Base-by-base conservation (phyloP, 2,113 vertebrate species). In the Glaucomys volans region DNA sequence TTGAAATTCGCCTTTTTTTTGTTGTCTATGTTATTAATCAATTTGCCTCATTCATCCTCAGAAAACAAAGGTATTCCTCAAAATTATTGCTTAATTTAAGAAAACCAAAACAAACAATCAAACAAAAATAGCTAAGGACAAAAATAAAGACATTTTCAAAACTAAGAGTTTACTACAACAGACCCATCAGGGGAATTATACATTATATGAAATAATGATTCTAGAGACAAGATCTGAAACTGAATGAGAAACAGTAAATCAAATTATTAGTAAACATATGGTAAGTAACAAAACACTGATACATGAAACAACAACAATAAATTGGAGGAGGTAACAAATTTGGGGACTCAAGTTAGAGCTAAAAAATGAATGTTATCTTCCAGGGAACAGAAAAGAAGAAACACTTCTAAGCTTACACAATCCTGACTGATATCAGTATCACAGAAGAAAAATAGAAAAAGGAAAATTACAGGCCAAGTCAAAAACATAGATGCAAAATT, bases 61-160 rank as follows among this genome's bases (percentile, higher is more conserved):
- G 62, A 95, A 87, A 80, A 86, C 20, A 30, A 87, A 95, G 79
- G 24, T 37, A 86, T 69, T 90, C 66, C 52, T 85, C 80, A 81
- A 95, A 52, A 47, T 69, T 52, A 76, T 32, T 62, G 66, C 47
- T 80, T 93, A 90, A 67, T 67, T 59, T 1, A 52, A 42, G 37
- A 82, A 82, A 89, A 79, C 75, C 40, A 54, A 82, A 69, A 52
- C 64, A 85, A 71, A 52, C 24, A n/a, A 44, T 35, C 62, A 26
- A 14, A 50, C 0, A 26, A 47, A 69, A 84, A 83, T 47, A 71
- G 75, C 71, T 28, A 76, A 66, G n/a, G 35, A 62, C 13, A 93
- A 86, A 86, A 80, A 80, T n/a, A 67, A 76, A 91, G 14, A 77
- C 44, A 86, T 69, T 82, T 85, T 84, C 22, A 64, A 87, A 83